A percentile compares a stretch with the other conserved stretches of the same genome.
Conservation (phyloP, 2,888 invertebrate species). For the Neoscelio sp. region DNA sequence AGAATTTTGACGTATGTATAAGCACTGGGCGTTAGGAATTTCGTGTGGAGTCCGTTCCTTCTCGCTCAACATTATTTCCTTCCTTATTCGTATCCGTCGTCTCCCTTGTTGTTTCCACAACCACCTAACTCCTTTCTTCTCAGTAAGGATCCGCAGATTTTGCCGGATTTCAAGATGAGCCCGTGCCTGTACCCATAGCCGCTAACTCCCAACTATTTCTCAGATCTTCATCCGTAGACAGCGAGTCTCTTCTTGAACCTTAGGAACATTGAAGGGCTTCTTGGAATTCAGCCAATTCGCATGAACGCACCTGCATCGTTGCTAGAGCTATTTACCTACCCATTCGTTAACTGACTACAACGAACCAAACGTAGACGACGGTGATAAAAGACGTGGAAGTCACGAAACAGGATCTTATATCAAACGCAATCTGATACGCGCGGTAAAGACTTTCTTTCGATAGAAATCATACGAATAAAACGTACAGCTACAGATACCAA, state of each 20-base stretch:
- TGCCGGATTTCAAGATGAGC: slow-evolving; percentile 67
- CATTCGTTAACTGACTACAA: slow-evolving; percentile 68
- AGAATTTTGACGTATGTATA: slow-evolving; percentile 59
- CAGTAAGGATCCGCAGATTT: slow-evolving; percentile 68
- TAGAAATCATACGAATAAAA: slow-evolving; percentile 17
- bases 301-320: slow-evolving; percentile 70
- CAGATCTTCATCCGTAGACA: slow-evolving; percentile 76
- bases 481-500: slow-evolving; percentile 8
- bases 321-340: slow-evolving; percentile 71
- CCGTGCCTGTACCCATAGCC: slow-evolving; percentile 70
- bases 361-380: slow-evolving; percentile 62
- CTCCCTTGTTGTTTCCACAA: slow-evolving; percentile 60
- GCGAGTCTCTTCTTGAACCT: slow-evolving; percentile 63
- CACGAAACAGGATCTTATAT: slow-evolving; percentile 57
- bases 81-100: slow-evolving; percentile 55
- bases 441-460: slow-evolving; percentile 30
- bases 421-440: slow-evolving; percentile 52
- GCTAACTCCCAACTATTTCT: slow-evolving; percentile 80
- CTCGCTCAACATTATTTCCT: slow-evolving; percentile 58
- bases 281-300: slow-evolving; percentile 77
- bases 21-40: slow-evolving; percentile 62
- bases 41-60: slow-evolving; percentile 32
- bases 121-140: slow-evolving; percentile 63
- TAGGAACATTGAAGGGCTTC: slow-evolving; percentile 69
- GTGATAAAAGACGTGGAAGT: slow-evolving; percentile 62